Evolutionary conservation across 2,113 vertebrate genomes (phyloP).

Genomic region (human): DNA sequence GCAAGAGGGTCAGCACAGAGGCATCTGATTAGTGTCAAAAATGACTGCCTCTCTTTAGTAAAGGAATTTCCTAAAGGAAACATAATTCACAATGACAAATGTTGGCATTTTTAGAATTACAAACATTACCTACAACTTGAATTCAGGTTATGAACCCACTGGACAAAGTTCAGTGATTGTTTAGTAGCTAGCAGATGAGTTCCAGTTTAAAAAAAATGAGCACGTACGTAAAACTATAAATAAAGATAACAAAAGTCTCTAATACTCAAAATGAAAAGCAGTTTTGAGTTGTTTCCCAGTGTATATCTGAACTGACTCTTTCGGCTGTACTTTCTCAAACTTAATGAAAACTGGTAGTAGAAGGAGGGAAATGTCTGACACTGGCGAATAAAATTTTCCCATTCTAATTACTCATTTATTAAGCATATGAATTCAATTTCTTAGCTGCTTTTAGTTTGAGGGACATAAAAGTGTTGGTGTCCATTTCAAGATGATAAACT

Average conservation of each 20-base stretch:
- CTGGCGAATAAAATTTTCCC: neutral
- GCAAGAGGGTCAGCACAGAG: slow-evolving; percentile 82
- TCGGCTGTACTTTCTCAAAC: neutral
- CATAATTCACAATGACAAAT: slow-evolving; percentile 81
- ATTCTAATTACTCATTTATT: neutral
- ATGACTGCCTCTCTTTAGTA: slow-evolving; percentile 80
- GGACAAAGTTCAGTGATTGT: slow-evolving; percentile 60
- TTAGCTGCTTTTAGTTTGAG: slow-evolving; percentile 22
- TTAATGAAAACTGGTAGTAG: slow-evolving; percentile 13
- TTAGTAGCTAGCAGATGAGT: slow-evolving; percentile 19
- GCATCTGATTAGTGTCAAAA: slow-evolving; percentile 82
- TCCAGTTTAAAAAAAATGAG: neutral
- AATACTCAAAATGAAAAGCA: neutral
- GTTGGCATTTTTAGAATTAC: slow-evolving; percentile 78
- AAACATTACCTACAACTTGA: slow-evolving; percentile 71
- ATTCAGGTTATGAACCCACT: slow-evolving; percentile 66
- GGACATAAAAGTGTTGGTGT: neutral
- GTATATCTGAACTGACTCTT: neutral
- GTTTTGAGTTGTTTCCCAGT: neutral
- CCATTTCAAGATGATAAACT: slow-evolving; percentile 1
- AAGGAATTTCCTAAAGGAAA: slow-evolving; percentile 84
- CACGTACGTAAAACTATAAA: neutral
- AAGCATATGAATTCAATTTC: slow-evolving; percentile 7
- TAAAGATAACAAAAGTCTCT: neutral
- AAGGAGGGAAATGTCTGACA: neutral